Evolutionary conservation across 1,140 invertebrate species (phyloP).

Genomic region (Tetramorium alpestre): DNA sequence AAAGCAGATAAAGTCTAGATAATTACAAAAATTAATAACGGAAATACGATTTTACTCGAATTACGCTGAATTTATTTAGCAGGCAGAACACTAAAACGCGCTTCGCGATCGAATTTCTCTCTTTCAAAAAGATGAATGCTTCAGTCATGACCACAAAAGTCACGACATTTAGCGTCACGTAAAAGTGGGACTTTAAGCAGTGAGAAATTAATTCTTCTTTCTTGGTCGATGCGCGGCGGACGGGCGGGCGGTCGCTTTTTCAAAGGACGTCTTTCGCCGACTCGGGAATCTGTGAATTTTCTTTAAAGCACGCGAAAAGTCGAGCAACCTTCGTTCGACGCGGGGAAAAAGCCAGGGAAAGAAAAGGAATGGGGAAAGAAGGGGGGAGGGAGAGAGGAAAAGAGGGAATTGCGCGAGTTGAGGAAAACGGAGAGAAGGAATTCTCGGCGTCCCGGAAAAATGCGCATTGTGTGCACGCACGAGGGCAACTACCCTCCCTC

Average conservation of each 20-base stretch:
- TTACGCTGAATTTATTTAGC: background rate
- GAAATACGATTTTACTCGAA: background rate
- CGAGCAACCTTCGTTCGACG: constrained; percentile 59
- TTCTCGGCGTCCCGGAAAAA: constrained; percentile 73
- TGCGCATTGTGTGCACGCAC: constrained; percentile 71
- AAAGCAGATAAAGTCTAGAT: background rate
- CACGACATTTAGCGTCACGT: constrained; percentile 47
- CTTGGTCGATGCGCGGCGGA: constrained; percentile 3
- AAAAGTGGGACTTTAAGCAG: constrained; percentile 53
- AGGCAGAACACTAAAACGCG: background rate
- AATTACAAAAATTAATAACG: background rate
- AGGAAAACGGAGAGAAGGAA: constrained; percentile 65
- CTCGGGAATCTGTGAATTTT: constrained; percentile 60
- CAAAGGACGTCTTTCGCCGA: constrained; percentile 51
- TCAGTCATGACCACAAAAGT: constrained; percentile 25
- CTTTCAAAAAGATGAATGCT: background rate
- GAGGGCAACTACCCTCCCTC: constrained; percentile 52
- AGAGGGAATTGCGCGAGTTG: constrained; percentile 52
- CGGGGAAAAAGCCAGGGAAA: constrained; percentile 43
- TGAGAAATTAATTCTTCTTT: constrained; percentile 60
- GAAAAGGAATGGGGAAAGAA: constrained; percentile 21
- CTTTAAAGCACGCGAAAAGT: constrained; percentile 62
- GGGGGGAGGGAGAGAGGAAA: background rate
- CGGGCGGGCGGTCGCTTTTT: constrained; percentile 31
- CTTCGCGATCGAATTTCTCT: background rate